Conservation (phyloP, 1,140 invertebrate genomes). For the Anagrus nilaparvatae region DNA sequence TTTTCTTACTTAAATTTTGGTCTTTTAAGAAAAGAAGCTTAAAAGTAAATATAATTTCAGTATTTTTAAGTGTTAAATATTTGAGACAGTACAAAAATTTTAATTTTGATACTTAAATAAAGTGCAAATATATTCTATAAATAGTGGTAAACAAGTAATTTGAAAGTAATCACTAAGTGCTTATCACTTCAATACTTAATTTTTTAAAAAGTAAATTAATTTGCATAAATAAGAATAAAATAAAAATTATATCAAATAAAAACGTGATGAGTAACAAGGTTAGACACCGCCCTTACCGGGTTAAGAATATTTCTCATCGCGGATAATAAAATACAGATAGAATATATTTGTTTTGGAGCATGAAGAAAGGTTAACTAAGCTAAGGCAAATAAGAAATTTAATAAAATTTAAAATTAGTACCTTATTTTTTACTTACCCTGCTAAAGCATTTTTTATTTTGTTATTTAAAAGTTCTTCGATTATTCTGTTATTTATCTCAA, state of each 20-base stretch:
- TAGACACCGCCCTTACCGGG: slow-evolving; percentile 13
- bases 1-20: slow-evolving; percentile 17
- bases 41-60: not conserved
- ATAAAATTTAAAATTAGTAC: slow-evolving; percentile 16
- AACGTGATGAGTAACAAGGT: too few species aligned
- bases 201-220: too few species aligned
- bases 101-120: too few species aligned
- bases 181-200: too few species aligned
- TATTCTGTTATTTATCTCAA: slow-evolving; percentile 98
- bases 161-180: too few species aligned
- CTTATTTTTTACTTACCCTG: slow-evolving; percentile 66
- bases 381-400: slow-evolving; percentile 16
- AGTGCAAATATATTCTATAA: too few species aligned
- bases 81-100: too few species aligned
- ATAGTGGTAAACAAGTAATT: too few species aligned
- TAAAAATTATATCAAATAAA: too few species aligned
- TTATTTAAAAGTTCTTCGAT: slow-evolving; percentile 89
- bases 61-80: slow-evolving; percentile 36
- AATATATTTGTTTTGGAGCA: slow-evolving; percentile 4
- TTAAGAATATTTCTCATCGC: too few species aligned
- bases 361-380: slow-evolving; percentile 10
- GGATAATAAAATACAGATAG: slow-evolving; percentile 1
- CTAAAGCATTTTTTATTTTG: slow-evolving; percentile 91
- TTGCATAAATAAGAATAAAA: too few species aligned
- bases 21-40: slow-evolving; percentile 7